phyloP scores from a whole-genome alignment of 2,888 invertebrate genomes.

The Drosophila colorata region DNA sequence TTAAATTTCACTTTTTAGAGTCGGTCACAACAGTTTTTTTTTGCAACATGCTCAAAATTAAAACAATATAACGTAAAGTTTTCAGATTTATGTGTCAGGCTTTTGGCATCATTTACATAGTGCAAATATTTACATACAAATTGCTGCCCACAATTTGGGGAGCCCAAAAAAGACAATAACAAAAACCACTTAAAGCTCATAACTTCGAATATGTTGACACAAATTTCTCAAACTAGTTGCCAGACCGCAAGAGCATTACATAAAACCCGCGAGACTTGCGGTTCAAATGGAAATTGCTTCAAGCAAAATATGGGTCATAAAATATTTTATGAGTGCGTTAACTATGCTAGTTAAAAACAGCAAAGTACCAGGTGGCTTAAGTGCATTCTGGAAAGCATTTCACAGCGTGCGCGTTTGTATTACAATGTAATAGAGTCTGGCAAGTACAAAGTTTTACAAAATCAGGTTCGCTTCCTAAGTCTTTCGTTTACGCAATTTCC shows the following conservation, averaged over 20 bases:
- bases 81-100: constrained; percentile 30
- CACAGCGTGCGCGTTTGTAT: not conserved
- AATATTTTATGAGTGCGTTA: constrained; percentile 46
- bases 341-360: constrained; percentile 2
- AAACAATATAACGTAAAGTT: constrained; percentile 29
- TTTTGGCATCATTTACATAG: constrained; percentile 46
- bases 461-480: constrained; percentile 73
- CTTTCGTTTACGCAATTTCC: constrained; percentile 76
- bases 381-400: constrained; percentile 59
- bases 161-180: constrained; percentile 4
- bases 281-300: constrained; percentile 50
- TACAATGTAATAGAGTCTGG: constrained; percentile 2
- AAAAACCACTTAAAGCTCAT: constrained; percentile 9
- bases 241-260: constrained; percentile 31
- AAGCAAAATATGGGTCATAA: constrained; percentile 46
- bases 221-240: constrained; percentile 32
- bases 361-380: constrained; percentile 13
- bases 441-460: constrained; percentile 11
- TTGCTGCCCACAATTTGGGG: constrained; percentile 28
- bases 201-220: constrained; percentile 41
- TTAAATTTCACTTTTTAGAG: constrained; percentile 45
- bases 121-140: constrained; percentile 52
- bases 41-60: constrained; percentile 25
- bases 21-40: constrained; percentile 7
- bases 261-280: constrained; percentile 34